Evolutionary conservation across 2,113 vertebrate genomes (phyloP).

Genomic region (Aythya baeri): DNA sequence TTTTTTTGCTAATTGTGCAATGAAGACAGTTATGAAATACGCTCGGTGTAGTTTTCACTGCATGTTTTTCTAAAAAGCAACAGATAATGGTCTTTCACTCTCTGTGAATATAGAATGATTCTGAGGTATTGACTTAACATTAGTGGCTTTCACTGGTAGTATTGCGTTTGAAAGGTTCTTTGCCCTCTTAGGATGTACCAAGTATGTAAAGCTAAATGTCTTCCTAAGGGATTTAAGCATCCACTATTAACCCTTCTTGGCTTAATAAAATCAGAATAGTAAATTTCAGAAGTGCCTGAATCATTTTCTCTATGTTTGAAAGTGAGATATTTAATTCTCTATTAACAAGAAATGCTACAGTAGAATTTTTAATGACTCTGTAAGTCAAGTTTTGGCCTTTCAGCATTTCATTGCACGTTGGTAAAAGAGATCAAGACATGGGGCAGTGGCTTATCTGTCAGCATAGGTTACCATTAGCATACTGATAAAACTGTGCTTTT

Average conservation of each 20-base stretch:
- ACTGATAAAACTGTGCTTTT: neutral
- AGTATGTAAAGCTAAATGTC: neutral
- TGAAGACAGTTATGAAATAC: neutral
- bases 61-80: neutral
- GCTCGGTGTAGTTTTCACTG: neutral
- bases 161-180: neutral
- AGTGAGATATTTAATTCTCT: neutral
- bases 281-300: neutral
- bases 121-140: neutral
- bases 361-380: neutral
- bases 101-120: neutral
- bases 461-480: neutral
- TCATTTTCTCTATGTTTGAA: neutral
- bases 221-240: neutral
- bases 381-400: neutral
- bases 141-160: neutral
- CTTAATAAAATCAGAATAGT: neutral
- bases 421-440: neutral
- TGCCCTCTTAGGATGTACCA: neutral
- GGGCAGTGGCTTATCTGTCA: neutral
- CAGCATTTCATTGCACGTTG: neutral
- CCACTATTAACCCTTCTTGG: neutral
- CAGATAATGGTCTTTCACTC: neutral
- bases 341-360: neutral
- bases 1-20: neutral